Evolutionary conservation across 2,113 vertebrate genomes (phyloP).

Genomic region (Struthidea cinerea): DNA sequence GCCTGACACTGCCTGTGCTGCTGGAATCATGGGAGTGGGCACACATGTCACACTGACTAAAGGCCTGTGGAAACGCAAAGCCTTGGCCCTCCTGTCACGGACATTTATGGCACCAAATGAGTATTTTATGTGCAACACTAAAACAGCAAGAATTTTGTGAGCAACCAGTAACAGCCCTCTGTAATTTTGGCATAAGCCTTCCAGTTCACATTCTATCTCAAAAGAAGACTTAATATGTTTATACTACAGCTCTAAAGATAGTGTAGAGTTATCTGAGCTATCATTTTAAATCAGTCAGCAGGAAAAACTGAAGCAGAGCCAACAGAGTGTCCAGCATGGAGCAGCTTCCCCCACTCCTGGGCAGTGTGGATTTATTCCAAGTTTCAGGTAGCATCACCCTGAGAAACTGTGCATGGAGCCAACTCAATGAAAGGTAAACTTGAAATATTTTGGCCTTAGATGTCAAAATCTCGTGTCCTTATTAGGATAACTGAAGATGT

Average conservation of each 20-base stretch:
- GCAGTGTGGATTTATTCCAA: background rate
- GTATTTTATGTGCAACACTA: background rate
- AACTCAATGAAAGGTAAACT: background rate
- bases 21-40: background rate
- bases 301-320: background rate
- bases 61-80: background rate
- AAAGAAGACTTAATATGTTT: background rate
- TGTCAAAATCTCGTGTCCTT: background rate
- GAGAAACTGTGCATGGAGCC: background rate
- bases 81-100: background rate
- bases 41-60: background rate
- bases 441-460: background rate
- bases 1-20: background rate
- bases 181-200: background rate
- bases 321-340: background rate
- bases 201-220: background rate
- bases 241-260: background rate
- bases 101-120: background rate
- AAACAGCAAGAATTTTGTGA: background rate
- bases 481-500: background rate
- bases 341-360: background rate
- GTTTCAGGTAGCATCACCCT: background rate
- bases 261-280: background rate
- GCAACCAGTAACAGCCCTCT: background rate
- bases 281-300: background rate